Evolutionary conservation across 2,888 invertebrate species (phyloP), one percentile per base, ranked within the genome.

Genomic region (Sipha maydis): DNA sequence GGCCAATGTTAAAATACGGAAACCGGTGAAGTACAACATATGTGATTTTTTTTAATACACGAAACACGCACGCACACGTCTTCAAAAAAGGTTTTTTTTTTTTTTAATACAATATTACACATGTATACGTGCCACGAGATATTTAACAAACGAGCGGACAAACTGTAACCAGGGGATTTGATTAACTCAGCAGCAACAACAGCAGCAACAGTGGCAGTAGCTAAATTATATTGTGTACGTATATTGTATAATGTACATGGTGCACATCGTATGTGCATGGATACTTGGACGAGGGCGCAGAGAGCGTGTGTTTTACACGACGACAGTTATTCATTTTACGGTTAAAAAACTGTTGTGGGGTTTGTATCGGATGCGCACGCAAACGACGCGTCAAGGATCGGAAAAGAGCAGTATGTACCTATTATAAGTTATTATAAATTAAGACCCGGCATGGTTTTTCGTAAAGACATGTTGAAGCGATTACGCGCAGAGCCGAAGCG

Each of bases 251-350:
- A 48, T 48, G 48, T 48, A 41, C 41, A 41, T 21, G 21, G 25
- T 28, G 25, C n/a, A 28, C 34, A 8, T 41, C 54, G 54, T 34
- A 25, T 56, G 31, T 14, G 34, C 31, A 3, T 34, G 56, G 11
- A 61, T 56, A 67, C n/a, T 61, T 34, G 25, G 56, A 61, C 14
- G 34, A 56, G 80, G 80, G 61, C 38, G 80, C 67, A n/a, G 34
- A 8, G 11, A 9, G n/a, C 38, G n/a, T 67, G n/a, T 67, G 80
- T 80, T 80, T 80, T 67, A 80, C 80, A 38, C 83, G 83, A 76
- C 56, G 75, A 34, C 75, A 56, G 79, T 79, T 54, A 86, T 79
- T 86, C 56, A 56, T 86, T 86, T 86, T 86, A 86, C 86, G 86
- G 86, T 86, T 85, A 71, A 85, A 85, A 84, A 78, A 78, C 31